Evolutionary conservation across 2,113 vertebrate genomes (phyloP).

Genomic region (Sterna hirundo): DNA sequence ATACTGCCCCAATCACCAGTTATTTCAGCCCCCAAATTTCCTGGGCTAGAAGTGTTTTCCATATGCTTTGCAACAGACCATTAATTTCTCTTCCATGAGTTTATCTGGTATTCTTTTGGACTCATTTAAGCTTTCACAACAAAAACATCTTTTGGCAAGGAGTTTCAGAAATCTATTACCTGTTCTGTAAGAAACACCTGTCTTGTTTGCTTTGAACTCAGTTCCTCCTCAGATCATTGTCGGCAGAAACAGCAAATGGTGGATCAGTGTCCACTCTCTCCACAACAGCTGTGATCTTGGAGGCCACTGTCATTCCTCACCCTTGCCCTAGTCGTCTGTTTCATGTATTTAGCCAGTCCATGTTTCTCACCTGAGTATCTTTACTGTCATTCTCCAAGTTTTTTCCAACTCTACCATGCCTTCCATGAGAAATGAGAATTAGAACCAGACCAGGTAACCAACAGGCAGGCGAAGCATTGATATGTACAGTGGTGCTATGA

Average conservation of each 20-base stretch:
- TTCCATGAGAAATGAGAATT: not conserved
- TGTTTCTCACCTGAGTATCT: not conserved
- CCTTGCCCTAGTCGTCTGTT: not conserved
- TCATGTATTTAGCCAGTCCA: not conserved
- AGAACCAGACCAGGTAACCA: not conserved
- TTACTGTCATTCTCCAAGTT: not conserved
- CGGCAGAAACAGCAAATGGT: not conserved
- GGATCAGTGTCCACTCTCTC: not conserved
- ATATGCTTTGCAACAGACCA: not conserved
- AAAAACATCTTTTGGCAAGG: not conserved
- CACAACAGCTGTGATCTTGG: not conserved
- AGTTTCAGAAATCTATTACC: not conserved
- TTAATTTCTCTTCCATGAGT: not conserved
- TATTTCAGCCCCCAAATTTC: not conserved
- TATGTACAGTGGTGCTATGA: not conserved
- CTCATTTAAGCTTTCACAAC: not conserved
- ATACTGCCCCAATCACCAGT: not conserved
- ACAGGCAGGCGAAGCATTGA: not conserved
- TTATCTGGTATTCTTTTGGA: not conserved
- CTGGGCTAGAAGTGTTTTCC: not conserved
- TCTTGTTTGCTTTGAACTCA: not conserved
- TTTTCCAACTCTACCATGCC: not conserved
- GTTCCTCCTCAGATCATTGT: not conserved
- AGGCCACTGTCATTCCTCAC: not conserved
- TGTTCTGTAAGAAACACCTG: not conserved